A percentile compares a stretch with the other conserved stretches of the same genome.
Evolutionary conservation across 2,113 vertebrate species (phyloP).

Genomic region (Phainopepla nitens): DNA sequence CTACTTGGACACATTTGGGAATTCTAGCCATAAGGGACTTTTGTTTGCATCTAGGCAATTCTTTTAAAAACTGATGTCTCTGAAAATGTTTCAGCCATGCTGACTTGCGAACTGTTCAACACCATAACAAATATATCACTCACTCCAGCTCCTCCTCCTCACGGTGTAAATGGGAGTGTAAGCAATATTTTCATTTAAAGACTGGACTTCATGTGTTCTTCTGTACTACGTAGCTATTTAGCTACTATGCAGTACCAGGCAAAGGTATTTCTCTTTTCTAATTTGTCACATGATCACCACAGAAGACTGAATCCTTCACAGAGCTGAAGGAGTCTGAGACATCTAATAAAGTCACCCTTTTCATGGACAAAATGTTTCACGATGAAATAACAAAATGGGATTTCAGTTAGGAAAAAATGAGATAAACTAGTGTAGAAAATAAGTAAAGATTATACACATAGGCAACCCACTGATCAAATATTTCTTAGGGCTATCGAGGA

Average conservation of each 20-base stretch:
- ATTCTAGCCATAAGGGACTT: not conserved
- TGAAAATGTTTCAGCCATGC: not conserved
- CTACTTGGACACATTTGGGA: not conserved
- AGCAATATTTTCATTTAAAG: not conserved
- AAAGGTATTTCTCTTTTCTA: not conserved
- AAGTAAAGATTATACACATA: slow-evolving; percentile 59
- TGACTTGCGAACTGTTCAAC: not conserved
- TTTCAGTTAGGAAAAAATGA: slow-evolving; percentile 59
- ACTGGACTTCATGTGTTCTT: not conserved
- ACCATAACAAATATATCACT: not conserved
- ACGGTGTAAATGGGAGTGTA: not conserved
- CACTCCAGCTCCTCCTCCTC: not conserved
- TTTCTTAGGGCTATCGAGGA: slow-evolving; percentile 61
- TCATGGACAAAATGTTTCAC: slow-evolving; percentile 35
- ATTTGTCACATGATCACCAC: slow-evolving; percentile 3
- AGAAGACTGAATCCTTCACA: not conserved
- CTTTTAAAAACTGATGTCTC: not conserved
- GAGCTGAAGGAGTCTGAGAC: not conserved
- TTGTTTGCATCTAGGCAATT: not conserved
- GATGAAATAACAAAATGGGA: slow-evolving; percentile 58
- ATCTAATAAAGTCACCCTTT: slow-evolving; percentile 43
- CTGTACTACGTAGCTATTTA: not conserved
- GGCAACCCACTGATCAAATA: slow-evolving; percentile 66
- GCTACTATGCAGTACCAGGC: not conserved
- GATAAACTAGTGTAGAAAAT: slow-evolving; percentile 65